Conservation (phyloP, 2,113 vertebrate genomes). For the Suncus etruscus region DNA sequence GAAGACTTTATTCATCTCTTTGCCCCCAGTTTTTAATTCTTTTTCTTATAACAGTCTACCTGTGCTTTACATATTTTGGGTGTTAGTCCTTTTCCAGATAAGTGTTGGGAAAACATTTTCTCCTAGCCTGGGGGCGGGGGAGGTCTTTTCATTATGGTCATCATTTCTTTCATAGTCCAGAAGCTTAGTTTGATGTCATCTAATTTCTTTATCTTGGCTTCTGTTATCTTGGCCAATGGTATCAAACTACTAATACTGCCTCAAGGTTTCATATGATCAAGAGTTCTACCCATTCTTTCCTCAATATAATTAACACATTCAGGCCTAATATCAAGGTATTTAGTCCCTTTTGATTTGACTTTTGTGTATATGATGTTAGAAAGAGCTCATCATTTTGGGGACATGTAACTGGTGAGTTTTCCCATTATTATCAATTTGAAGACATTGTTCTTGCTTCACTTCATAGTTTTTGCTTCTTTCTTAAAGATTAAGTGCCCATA, state of each 20-base stretch:
- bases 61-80: neutral
- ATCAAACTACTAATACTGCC: no score
- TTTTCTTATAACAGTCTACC: neutral
- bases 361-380: neutral
- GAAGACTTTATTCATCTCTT: neutral
- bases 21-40: neutral
- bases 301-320: neutral
- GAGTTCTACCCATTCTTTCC: neutral
- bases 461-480: no score
- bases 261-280: neutral
- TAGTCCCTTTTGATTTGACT: neutral
- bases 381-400: neutral
- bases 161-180: neutral
- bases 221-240: neutral
- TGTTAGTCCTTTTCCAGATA: neutral
- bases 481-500: no score
- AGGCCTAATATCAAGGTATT: neutral
- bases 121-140: neutral
- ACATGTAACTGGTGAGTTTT: no score
- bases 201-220: neutral
- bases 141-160: no score
- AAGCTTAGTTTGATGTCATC: no score
- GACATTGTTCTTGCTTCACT: no score
- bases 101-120: neutral
- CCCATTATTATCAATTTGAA: no score